phyloP scores from a whole-genome alignment of 2,888 invertebrate species.

The Hydropsyche betteni region DNA sequence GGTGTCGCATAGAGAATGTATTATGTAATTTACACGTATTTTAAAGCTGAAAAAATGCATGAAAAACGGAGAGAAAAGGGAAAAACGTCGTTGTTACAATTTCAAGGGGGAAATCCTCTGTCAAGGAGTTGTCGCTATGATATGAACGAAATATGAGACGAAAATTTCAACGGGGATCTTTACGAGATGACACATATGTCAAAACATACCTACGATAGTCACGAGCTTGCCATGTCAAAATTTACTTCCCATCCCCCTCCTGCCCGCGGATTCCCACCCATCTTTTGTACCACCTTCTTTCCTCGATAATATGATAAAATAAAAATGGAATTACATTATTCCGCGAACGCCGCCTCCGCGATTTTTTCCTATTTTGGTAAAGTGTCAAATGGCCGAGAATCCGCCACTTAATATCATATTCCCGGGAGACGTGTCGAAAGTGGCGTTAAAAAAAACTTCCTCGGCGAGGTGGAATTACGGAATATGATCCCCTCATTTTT shows the following conservation, averaged over 20 bases:
- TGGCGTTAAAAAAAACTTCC: neutral
- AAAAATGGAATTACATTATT: no score
- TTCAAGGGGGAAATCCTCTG: constrained; percentile 35
- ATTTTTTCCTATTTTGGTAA: constrained; percentile 2
- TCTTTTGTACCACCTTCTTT: no score
- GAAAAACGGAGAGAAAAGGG: neutral
- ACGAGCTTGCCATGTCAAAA: no score
- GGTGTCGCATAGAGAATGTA: no score
- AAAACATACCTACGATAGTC: constrained; percentile 23
- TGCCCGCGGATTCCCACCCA: no score
- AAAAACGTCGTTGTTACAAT: constrained; percentile 20
- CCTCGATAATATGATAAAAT: no score
- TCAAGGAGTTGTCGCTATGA: constrained; percentile 35
- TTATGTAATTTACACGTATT: no score
- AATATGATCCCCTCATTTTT: constrained; percentile 26
- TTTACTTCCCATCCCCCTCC: no score
- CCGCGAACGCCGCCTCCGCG: neutral
- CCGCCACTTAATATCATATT: constrained; percentile 11
- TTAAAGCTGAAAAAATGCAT: no score
- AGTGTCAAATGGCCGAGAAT: constrained; percentile 5
- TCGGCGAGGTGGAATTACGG: constrained; percentile 13
- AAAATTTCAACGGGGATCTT: constrained; percentile 18
- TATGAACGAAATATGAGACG: constrained; percentile 26
- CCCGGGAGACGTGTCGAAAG: neutral
- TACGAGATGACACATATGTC: constrained; percentile 14